These are phyloP conservation scores for Melanaphis sacchari DNA, from an alignment of 1,140 invertebrate species.

Conservation along the genomic window DNA sequence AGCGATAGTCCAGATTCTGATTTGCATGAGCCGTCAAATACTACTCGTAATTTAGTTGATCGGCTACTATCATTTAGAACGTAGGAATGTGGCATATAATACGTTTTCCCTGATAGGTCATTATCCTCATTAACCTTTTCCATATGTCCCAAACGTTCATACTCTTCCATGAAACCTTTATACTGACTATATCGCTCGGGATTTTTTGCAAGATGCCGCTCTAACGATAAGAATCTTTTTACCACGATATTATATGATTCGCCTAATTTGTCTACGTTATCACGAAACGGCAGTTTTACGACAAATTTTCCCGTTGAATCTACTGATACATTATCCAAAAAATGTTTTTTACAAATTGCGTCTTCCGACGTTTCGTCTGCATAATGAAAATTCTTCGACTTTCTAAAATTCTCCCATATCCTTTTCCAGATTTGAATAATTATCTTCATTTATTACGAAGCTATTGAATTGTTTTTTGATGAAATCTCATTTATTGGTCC, in stretches of 20 bases:
- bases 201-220: not conserved
- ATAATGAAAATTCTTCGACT: not conserved
- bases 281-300: not conserved
- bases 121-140: not conserved
- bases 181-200: not conserved
- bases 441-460: not conserved
- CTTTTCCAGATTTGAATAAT: not conserved
- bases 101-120: not conserved
- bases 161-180: not conserved
- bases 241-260: not conserved
- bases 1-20: conserved; percentile 60
- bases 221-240: not conserved
- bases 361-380: not conserved
- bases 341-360: not conserved
- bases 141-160: not conserved
- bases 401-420: not conserved
- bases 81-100: not conserved
- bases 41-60: conserved; percentile 60
- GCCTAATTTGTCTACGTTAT: not conserved
- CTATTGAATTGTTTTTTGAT: not conserved
- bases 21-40: conserved; percentile 63
- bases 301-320: not conserved
- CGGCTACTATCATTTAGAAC: not conserved
- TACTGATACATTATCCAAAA: not conserved
- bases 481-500: not conserved